Conservation (phyloP, 2,888 invertebrate genomes). For the Smittia aterrima region DNA sequence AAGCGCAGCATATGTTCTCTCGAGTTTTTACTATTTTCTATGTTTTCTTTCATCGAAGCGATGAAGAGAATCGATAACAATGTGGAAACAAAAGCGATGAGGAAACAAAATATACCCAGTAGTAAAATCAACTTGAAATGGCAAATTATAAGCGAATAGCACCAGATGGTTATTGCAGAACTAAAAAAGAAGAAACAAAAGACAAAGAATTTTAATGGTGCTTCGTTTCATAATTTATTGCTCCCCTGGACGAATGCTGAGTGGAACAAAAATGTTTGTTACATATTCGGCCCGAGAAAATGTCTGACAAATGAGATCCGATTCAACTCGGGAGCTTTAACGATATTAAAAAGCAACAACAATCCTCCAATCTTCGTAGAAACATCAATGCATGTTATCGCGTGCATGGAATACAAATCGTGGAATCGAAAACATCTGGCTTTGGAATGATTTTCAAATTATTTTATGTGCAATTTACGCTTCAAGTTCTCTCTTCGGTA, state of each 20-base stretch:
- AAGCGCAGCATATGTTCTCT: too few relatives aligned
- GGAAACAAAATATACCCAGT: not conserved
- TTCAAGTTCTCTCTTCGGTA: not conserved
- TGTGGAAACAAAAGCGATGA: too few relatives aligned
- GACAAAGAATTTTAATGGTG: slow-evolving; percentile 18
- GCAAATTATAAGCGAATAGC: slow-evolving; percentile 30
- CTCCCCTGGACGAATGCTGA: slow-evolving; percentile 10
- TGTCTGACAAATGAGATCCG: too few relatives aligned
- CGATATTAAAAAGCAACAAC: not conserved
- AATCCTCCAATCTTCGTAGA: not conserved
- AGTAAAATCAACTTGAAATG: not conserved
- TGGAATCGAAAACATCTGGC: slow-evolving; percentile 32
- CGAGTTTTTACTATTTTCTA: too few relatives aligned
- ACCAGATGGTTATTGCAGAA: slow-evolving; percentile 9
- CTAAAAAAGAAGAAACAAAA: not conserved
- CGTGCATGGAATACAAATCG: slow-evolving; percentile 36
- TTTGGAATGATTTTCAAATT: slow-evolving; percentile 9
- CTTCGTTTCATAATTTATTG: slow-evolving; percentile 14
- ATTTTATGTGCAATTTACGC: slow-evolving; percentile 12
- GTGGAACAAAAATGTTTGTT: not conserved
- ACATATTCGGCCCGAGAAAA: not conserved
- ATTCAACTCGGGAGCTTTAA: not conserved
- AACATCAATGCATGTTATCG: not conserved
- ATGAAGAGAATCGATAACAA: too few relatives aligned
- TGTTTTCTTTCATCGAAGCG: too few relatives aligned